Base-by-base conservation (phyloP, 2,888 invertebrate species). In the Anaspis maculata region DNA sequence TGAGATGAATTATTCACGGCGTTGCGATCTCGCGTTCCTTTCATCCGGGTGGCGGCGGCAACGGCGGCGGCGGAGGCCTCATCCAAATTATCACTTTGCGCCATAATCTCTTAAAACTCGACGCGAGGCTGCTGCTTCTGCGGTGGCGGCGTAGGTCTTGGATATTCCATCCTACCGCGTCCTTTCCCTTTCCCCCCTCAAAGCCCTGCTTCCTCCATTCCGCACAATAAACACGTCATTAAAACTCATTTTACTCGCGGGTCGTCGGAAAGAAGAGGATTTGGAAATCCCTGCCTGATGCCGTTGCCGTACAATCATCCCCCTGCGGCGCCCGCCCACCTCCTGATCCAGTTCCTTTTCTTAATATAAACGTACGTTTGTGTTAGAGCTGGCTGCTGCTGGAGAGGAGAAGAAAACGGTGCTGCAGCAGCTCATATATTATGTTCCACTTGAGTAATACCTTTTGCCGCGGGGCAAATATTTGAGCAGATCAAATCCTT, bases 11-110 rank as follows among this genome's bases (percentile, higher is more conserved):
- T 47, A 57, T 57, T 57, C 54, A 55, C 50, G 43, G 42, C 42
- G 41, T 37, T 48, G 39, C 46, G 45, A 52, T 49, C 48, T 44
- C 44, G 46, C 47, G 41, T 49, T 51, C 50, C 50, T 53, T n/a
- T n/a, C n/a, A n/a, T n/a, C n/a, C n/a, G n/a, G n/a, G n/a, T n/a
- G n/a, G n/a, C n/a, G n/a, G n/a, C n/a, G n/a, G n/a, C n/a, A n/a
- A n/a, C n/a, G n/a, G n/a, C n/a, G n/a, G n/a, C n/a, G n/a, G n/a
- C n/a, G n/a, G n/a, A n/a, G n/a, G n/a, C 47, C 36, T 49, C 49
- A 50, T 55, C 53, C 52, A 55, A 57, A 57, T 57, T 57, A 59
- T 57, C 57, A 57, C 56, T 57, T 54, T 54, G 52, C 51, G 52
- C 47, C 49, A 53, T 59, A 57, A 59, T 59, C 59, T 51, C 54